A percentile compares a stretch with the other conserved stretches of the same genome.
phyloP scores from a whole-genome alignment of 2,113 vertebrate species.

The Perca schrenkii region DNA sequence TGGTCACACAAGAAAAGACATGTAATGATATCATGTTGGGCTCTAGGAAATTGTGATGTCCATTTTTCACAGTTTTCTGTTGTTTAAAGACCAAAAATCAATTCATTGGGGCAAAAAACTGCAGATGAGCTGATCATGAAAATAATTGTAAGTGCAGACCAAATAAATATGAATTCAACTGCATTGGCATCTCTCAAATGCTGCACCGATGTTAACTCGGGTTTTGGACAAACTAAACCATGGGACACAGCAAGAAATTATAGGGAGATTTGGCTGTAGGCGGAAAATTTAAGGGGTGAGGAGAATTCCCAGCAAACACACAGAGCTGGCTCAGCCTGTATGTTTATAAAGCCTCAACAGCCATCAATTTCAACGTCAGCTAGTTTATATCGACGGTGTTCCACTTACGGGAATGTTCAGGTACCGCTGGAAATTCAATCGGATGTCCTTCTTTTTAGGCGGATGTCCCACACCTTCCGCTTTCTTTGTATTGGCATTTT shows the following conservation, averaged over 20 bases:
- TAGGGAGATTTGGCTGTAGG: not conserved
- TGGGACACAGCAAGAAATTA: not conserved
- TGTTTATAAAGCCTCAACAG: not conserved
- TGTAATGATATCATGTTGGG: not conserved
- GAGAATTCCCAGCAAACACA: not conserved
- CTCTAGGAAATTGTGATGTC: not conserved
- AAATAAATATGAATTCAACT: not conserved
- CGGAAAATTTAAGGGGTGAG: not conserved
- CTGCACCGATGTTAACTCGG: not conserved
- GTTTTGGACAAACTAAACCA: not conserved
- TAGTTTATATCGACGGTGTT: too few relatives aligned
- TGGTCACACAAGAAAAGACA: not conserved
- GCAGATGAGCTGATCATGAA: not conserved
- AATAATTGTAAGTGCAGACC: not conserved
- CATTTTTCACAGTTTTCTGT: not conserved
- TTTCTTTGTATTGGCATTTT: too few relatives aligned
- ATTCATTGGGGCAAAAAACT: not conserved
- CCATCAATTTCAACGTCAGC: too few relatives aligned
- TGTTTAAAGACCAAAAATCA: not conserved
- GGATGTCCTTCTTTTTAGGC: too few relatives aligned
- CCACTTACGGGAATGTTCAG: too few relatives aligned
- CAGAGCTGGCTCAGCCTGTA: not conserved
- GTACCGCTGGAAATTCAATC: too few relatives aligned
- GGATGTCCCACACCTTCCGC: too few relatives aligned
- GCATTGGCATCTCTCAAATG: not conserved